Base-by-base conservation (phyloP, 1,140 invertebrate species). In the Brachionus manjavacas region DNA sequence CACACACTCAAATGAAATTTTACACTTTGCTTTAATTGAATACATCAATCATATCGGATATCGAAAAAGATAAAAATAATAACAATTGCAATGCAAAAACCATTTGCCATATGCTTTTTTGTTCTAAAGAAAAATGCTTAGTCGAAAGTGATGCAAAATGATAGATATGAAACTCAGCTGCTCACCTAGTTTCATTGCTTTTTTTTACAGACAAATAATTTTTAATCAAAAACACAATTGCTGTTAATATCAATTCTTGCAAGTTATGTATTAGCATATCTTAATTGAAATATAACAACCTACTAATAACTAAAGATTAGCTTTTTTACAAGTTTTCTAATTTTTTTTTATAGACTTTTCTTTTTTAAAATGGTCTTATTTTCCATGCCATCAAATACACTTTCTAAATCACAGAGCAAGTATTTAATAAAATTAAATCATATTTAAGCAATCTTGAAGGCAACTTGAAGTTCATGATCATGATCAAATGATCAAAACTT, bases 21-120 rank as follows among this genome's bases (percentile, higher is more conserved):
- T 68, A 28, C 66, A 68, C 66, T 68, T 68, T 68, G 66, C 66
- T 68, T 31, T 68, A 68, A 68, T 68, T 68, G 66, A 68, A 68
- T 68, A 68, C 66, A 68, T 68, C 66, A 68, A 68, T 68, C 66
- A 68, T 31, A 68, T 60, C 52, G 52, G 16, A 60, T 60, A 60
- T 60, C 52, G n/a, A 68, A 68, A 39, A 11, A 68, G 66, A 68
- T 31, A 68, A 64, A 25, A 64, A 68, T 31, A 39, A 68, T 7
- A 35, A 7, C 31, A 35, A 35, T 35, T 35, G 31, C 66, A 39
- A 68, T n/a, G 31, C 66, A 68, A 68, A 68, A 68, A 68, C 28
- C 66, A 68, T 68, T 68, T 68, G 66, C 66, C 66, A 68, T 68
- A 68, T 68, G 66, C 66, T 68, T 68, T 68, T 9, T 60, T 60